These are phyloP conservation scores for Drosophila subsilvestris DNA, from an alignment of 2,888 invertebrate species.

Conservation along the genomic window DNA sequence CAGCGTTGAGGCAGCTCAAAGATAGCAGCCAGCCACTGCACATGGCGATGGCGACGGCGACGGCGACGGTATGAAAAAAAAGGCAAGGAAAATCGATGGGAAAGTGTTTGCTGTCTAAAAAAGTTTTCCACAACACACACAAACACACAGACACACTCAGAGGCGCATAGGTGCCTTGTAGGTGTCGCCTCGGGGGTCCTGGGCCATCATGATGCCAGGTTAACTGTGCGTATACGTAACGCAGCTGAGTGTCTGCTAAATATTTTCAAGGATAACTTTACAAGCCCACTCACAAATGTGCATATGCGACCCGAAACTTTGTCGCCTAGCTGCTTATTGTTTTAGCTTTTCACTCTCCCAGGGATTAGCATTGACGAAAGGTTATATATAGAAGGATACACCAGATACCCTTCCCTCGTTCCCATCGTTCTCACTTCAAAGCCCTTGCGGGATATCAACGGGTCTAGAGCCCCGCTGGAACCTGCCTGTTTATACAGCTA, in stretches of 20 bases:
- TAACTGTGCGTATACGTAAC: conserved; percentile 78
- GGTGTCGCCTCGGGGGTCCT: conserved; percentile 62
- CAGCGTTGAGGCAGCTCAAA: conserved; percentile 55
- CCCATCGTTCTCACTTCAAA: conserved; percentile 16
- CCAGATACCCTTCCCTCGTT: conserved; percentile 1
- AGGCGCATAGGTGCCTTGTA: conserved; percentile 61
- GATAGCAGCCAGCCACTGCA: conserved; percentile 40
- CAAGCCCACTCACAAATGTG: conserved; percentile 58
- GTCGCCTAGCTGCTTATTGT: conserved; percentile 64
- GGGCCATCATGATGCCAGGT: conserved; percentile 60
- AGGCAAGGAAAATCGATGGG: conserved; percentile 67
- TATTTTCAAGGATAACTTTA: conserved; percentile 78
- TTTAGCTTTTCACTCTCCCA: conserved; percentile 42
- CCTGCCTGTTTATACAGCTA: conserved; percentile 20
- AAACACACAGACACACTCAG: conserved; percentile 13
- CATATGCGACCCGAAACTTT: conserved; percentile 63
- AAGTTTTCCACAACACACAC: conserved; percentile 49
- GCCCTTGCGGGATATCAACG: conserved; percentile 19
- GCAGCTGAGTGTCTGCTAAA: conserved; percentile 71
- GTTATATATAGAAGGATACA: conserved; percentile 22
- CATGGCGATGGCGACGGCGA: not conserved
- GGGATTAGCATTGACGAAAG: conserved; percentile 59
- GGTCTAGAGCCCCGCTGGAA: conserved; percentile 7
- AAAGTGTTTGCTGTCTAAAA: conserved; percentile 68
- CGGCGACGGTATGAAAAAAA: conserved; percentile 6